Conservation (phyloP, 2,113 vertebrate species). For the Talpa occidentalis region DNA sequence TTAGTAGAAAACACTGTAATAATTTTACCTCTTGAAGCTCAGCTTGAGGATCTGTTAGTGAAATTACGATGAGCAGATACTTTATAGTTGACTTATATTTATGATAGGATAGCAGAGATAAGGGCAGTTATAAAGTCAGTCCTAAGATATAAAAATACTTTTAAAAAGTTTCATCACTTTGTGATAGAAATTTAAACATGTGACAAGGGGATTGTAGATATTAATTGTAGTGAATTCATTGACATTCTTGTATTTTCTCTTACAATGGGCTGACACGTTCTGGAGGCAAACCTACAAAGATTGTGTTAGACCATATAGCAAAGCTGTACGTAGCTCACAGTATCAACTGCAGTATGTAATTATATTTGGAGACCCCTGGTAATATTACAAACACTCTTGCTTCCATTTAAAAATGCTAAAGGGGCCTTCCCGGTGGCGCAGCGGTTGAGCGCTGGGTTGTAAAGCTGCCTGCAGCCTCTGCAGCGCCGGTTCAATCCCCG, state of each 20-base stretch:
- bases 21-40: constrained; percentile 10
- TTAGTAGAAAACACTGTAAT: constrained; percentile 39
- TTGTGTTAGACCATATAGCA: not conserved
- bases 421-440: no score
- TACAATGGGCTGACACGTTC: not conserved
- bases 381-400: not conserved
- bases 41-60: not conserved
- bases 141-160: not conserved
- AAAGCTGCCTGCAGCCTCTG: no score
- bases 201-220: not conserved
- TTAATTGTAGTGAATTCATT: not conserved
- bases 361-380: not conserved
- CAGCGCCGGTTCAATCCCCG: no score
- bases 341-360: not conserved
- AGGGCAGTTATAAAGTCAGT: not conserved
- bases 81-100: not conserved
- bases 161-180: not conserved
- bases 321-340: not conserved
- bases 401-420: not conserved
- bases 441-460: no score
- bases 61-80: not conserved
- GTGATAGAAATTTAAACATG: not conserved
- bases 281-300: not conserved
- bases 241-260: not conserved
- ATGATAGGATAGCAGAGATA: not conserved